Evolutionary conservation across 2,797 vertebrate species (phyloP), one percentile per base, ranked within the genome.

Genomic region (Champsocephalus esox): DNA sequence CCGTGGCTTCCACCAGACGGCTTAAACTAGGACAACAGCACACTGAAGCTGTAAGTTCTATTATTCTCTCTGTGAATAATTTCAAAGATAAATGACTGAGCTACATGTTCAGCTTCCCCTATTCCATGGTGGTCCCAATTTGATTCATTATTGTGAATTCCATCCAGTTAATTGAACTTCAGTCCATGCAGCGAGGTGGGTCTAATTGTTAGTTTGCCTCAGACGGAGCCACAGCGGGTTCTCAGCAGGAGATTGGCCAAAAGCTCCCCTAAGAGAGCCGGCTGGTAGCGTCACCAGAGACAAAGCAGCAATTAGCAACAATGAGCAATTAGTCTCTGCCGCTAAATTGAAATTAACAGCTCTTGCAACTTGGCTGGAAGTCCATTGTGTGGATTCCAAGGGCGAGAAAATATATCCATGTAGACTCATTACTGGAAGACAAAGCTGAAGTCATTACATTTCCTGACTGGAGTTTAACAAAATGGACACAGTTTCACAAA

Each of bases 181-280:
- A 60, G 60, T 57, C 44, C 1, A 1, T 45, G 59, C 77, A 28
- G 67, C 78, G 55, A 70, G 56, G 41, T 38, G 41, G 48, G 57
- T 70, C 70, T 89, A 83, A 89, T 88, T 88, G 78, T 83, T 62
- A 45, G 34, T 64, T 62, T 34, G 50, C 59, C 81, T 73, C 73
- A 80, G 76, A 67, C 7, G 21, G 59, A 57, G 67, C 65, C 77
- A 64, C 74, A 13, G 12, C 70, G 51, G 75, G 56, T 74, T 74
- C 84, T 69, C 67, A 68, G 80, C 73, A 68, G 67, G 72, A 78
- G 70, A 86, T 64, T 51, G 80, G 70, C 82, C 71, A 78, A 73
- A 69, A 44, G 60, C 71, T 78, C 38, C 73, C 90, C 32, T 3
- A 77, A 67, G 80, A 71, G 77, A 79, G 32, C 65, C 80, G 7